phyloP scores from a whole-genome alignment of 30 jellyfish, hydroid and myxozoan genomes.

The Aurelia sp. region DNA sequence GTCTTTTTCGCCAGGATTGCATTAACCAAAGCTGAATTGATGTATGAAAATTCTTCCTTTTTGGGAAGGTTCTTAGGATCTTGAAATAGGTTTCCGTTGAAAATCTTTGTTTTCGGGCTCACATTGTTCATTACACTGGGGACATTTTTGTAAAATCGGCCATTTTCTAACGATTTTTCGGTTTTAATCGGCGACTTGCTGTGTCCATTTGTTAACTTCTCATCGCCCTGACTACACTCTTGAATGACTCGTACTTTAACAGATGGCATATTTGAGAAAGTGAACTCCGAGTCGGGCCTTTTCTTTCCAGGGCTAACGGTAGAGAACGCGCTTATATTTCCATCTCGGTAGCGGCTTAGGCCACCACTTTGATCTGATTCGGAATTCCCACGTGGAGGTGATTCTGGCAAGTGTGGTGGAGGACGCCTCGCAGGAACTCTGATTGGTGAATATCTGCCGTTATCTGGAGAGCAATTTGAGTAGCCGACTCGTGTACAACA shows the following conservation, averaged over 20 bases:
- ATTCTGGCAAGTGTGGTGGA: constrained; percentile 6
- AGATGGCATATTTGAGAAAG: constrained; percentile 43
- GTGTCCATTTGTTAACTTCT: constrained; percentile 25
- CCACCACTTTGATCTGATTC: constrained; percentile 34
- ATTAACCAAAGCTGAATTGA: constrained; percentile 21
- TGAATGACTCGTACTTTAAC: constrained; percentile 61
- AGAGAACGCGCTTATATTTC: constrained; percentile 53
- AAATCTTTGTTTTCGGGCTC: not conserved
- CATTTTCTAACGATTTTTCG: constrained; percentile 1
- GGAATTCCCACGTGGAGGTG: constrained; percentile 22
- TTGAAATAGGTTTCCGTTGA: not conserved
- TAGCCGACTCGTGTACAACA: constrained; percentile 54
- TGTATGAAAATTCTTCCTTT: constrained; percentile 28
- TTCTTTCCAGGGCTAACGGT: constrained; percentile 63
- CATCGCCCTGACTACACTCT: constrained; percentile 20
- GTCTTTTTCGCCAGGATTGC: not conserved
- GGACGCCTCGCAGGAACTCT: constrained; percentile 72
- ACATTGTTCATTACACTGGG: not conserved
- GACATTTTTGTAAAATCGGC: not conserved
- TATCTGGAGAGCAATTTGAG: constrained; percentile 20
- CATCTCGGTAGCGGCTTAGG: constrained; percentile 40
- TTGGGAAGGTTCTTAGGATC: constrained; percentile 1
- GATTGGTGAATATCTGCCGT: constrained; percentile 50
- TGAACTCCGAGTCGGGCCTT: constrained; percentile 38
- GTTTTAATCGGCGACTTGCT: not conserved